Base-by-base conservation (phyloP, 1,140 invertebrate genomes). In the Lordiphosa collinella region DNA sequence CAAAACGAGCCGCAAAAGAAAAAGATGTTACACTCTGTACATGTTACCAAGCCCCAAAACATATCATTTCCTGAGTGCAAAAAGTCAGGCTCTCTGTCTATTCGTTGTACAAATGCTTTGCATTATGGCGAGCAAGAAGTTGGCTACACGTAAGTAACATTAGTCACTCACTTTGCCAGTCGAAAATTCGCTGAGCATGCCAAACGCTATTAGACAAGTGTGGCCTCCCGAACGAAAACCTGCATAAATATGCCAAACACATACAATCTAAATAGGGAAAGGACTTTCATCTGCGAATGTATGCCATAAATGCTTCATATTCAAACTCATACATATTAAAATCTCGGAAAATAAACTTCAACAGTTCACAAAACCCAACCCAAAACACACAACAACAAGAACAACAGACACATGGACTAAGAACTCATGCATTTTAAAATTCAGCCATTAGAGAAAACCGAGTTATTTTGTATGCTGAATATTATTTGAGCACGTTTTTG, bases 311-410 rank as follows among this genome's bases (percentile, higher is more conserved):
- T 80, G 78, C 66, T 84, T 68, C 71, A 76, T 82, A 71, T 76
- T 84, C 71, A 60, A 31, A 61, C 76, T 82, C 76, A 82, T 84
- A 84, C 76, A 82, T 82, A 82, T 82, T 82, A 76, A 82, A 82
- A 82, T 82, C 78, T 82, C 72, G 52, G 62, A 76, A 76, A 76
- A 82, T 82, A 71, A 84, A 82, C 78, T 82, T 84, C 71, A 72
- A 64, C 78, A 82, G 76, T 84, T 84, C 67, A 61, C 57, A 63
- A 76, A 72, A 74, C 57, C 22, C 32, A 44, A 49, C 25, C 25
- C 70, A 68, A 82, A 59, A 75, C 50, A 65, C 41, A 40, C 47
- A 14, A 14, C 8, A 12, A 14, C 11, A 18, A 3, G 10, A 22
- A 5, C 32, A 34, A 41, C 12, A 47, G 46, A 25, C 34, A 11